phyloP scores from a whole-genome alignment of 2,888 invertebrate species.

The Agrypnus murinus region DNA sequence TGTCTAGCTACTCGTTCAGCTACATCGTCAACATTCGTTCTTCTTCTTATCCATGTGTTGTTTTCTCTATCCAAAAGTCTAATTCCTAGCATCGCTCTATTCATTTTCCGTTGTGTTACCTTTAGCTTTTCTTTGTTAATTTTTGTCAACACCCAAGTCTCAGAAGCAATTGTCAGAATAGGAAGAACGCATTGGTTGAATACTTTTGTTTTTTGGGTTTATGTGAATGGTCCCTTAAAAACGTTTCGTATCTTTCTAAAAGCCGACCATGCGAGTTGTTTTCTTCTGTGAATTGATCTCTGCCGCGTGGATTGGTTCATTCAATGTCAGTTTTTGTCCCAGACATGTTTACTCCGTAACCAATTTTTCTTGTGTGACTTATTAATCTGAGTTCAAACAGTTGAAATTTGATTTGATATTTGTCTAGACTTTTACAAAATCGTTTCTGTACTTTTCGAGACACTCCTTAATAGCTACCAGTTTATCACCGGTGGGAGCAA shows the following conservation, averaged over 20 bases:
- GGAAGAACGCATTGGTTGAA: conserved; percentile 5
- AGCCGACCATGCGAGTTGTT: conserved; percentile 1
- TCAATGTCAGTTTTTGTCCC: not conserved
- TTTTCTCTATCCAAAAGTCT: not conserved
- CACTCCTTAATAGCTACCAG: too few relatives aligned
- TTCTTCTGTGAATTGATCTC: not conserved
- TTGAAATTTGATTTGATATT: too few relatives aligned
- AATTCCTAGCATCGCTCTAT: not conserved
- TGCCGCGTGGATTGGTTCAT: not conserved
- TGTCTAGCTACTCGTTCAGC: not conserved
- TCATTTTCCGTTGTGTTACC: not conserved
- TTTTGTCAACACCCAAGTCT: not conserved
- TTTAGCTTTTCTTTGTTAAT: not conserved
- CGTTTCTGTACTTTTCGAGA: too few relatives aligned
- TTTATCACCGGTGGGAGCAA: too few relatives aligned
- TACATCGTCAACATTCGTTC: not conserved
- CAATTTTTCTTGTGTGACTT: too few relatives aligned
- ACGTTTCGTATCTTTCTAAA: not conserved
- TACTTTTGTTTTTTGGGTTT: not conserved
- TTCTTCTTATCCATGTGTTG: not conserved
- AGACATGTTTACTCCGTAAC: not conserved
- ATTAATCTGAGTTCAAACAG: too few relatives aligned
- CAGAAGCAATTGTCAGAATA: not conserved
- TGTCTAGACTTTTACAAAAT: too few relatives aligned
- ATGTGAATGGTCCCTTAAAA: not conserved